phyloP scores from a whole-genome alignment of 1,140 invertebrate species.

The Camponotus pennsylvanicus region DNA sequence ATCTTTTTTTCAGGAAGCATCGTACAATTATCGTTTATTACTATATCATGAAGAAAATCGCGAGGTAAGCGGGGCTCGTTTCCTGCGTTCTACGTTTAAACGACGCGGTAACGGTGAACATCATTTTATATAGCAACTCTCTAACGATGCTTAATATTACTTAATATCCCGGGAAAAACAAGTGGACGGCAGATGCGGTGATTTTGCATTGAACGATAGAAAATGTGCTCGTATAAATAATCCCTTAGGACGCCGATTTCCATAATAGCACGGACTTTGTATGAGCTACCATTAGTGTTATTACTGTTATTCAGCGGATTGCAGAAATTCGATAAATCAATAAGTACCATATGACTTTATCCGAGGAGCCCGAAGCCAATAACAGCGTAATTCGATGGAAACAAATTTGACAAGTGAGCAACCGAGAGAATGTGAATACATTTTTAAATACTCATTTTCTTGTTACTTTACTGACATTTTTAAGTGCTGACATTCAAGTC shows the following conservation, averaged over 20 bases:
- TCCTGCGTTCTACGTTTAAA: conserved; percentile 8
- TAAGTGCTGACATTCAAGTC: not conserved
- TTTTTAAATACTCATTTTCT: conserved; percentile 17
- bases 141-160: conserved; percentile 48
- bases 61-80: not conserved
- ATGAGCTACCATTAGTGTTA: conserved; percentile 29
- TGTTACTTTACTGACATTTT: not conserved
- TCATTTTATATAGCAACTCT: conserved; percentile 36
- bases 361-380: not conserved
- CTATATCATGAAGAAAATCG: conserved; percentile 14
- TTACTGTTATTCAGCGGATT: conserved; percentile 50
- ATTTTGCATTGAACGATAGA: conserved; percentile 19
- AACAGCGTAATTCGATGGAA: conserved; percentile 10
- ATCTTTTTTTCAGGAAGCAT: not conserved
- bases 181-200: conserved; percentile 4
- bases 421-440: not conserved
- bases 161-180: conserved; percentile 48
- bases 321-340: conserved; percentile 55
- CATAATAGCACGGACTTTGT: conserved; percentile 35
- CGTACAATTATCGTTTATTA: conserved; percentile 36
- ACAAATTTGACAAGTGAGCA: conserved; percentile 42
- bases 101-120: conserved; percentile 28
- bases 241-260: conserved; percentile 5
- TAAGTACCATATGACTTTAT: conserved; percentile 39
- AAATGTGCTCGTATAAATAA: not conserved